A percentile compares a stretch with the other conserved stretches of the same genome.
Conservation (phyloP, 2,113 vertebrate species). For the Pseudorasbora parva region DNA sequence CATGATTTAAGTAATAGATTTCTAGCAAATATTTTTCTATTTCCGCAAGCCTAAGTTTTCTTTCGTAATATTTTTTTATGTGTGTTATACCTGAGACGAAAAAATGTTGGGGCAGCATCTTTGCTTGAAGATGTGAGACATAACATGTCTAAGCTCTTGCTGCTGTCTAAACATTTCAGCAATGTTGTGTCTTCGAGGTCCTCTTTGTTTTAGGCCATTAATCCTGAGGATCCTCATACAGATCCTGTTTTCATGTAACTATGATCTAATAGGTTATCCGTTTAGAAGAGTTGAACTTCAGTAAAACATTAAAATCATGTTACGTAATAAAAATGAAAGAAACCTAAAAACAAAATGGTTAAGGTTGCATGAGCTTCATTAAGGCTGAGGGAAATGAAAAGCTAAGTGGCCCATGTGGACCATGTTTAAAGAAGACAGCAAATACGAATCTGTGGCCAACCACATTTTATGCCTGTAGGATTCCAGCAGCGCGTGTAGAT, state of each 20-base stretch:
- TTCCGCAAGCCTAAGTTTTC: background rate
- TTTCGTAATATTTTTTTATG: background rate
- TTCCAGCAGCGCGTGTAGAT: constrained; percentile 43
- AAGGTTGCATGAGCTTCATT: constrained; percentile 11
- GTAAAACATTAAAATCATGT: background rate
- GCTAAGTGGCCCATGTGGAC: constrained; percentile 27
- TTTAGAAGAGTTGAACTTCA: background rate
- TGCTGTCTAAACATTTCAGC: constrained; percentile 15
- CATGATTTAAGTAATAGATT: background rate
- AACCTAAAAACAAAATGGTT: constrained; percentile 4
- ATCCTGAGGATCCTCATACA: background rate
- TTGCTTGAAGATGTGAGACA: background rate
- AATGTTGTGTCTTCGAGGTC: background rate
- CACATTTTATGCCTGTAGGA: constrained; percentile 43
- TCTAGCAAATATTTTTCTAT: background rate
- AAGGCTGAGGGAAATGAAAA: constrained; percentile 9
- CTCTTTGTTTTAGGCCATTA: background rate
- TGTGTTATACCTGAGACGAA: background rate
- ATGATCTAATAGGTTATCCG: constrained; percentile 5
- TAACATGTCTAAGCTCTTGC: constrained; percentile 11
- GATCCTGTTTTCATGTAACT: constrained; percentile 1
- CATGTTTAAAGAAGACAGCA: constrained; percentile 42
- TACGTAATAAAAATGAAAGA: background rate
- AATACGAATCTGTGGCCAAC: constrained; percentile 44
- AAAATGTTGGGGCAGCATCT: background rate